Conservation (phyloP, 1,140 invertebrate genomes). For the Drosophila pseudoananassae region DNA sequence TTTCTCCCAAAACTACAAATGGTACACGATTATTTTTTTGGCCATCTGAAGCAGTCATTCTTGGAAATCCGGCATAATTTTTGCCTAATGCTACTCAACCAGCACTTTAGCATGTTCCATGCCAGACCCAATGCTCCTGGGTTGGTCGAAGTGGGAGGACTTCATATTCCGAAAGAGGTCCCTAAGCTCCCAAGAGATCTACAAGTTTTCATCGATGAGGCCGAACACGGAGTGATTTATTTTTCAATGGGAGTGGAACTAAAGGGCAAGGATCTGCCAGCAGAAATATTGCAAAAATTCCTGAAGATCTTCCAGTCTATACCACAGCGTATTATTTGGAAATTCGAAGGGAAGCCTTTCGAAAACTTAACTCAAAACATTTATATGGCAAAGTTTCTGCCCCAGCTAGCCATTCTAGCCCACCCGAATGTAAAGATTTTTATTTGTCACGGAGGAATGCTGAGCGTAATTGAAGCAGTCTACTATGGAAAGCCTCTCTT, state of each 20-base stretch:
- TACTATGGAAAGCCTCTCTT: slow-evolving; percentile 89
- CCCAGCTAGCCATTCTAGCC: slow-evolving; percentile 89
- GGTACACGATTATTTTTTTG: slow-evolving; percentile 59
- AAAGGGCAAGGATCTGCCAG: slow-evolving; percentile 84
- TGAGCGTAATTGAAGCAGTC: slow-evolving; percentile 89
- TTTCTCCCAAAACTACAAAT: slow-evolving; percentile 27
- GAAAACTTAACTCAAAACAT: slow-evolving; percentile 86
- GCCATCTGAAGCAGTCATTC: slow-evolving; percentile 43
- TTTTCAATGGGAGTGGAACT: slow-evolving; percentile 87
- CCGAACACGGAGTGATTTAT: slow-evolving; percentile 86
- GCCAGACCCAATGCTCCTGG: slow-evolving; percentile 62
- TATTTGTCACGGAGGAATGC: slow-evolving; percentile 89
- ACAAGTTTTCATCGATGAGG: slow-evolving; percentile 85
- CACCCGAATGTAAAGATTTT: slow-evolving; percentile 89
- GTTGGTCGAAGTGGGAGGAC: slow-evolving; percentile 60
- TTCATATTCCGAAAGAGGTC: slow-evolving; percentile 84
- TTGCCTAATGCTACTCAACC: slow-evolving; percentile 62
- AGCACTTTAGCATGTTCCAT: slow-evolving; percentile 63
- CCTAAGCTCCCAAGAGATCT: slow-evolving; percentile 78
- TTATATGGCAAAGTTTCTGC: slow-evolving; percentile 87
- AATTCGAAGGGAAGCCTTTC: slow-evolving; percentile 87
- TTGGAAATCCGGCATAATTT: slow-evolving; percentile 45
- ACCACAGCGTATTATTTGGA: slow-evolving; percentile 88
- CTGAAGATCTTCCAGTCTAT: slow-evolving; percentile 85
- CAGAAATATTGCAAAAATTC: slow-evolving; percentile 85